Percentiles rank a stretch among this genome's conserved stretches.
phyloP scores from a whole-genome alignment of 2,113 vertebrate species.

The Atherinomorus stipes region DNA sequence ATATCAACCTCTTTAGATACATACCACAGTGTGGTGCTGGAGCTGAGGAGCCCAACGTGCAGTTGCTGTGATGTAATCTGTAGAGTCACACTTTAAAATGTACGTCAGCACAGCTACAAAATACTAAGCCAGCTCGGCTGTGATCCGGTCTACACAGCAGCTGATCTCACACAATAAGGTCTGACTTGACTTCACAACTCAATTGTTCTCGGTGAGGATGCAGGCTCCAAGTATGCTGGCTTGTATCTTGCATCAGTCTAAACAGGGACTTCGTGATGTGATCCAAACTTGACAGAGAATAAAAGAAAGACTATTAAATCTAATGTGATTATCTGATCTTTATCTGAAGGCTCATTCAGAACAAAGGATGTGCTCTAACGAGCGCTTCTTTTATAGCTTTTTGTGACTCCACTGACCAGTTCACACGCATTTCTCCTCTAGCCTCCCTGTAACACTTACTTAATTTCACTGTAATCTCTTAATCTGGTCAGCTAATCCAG shows the following conservation, averaged over 20 bases:
- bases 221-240: constrained; percentile 6
- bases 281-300: constrained; percentile 1
- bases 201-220: constrained; percentile 6
- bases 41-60: constrained; percentile 8
- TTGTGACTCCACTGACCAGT: constrained; percentile 27
- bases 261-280: constrained; percentile 14
- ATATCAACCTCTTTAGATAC: neutral
- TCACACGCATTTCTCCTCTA: constrained; percentile 52
- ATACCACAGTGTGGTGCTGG: constrained; percentile 25
- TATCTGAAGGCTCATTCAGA: constrained; percentile 9
- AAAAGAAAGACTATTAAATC: constrained; percentile 8
- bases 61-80: neutral
- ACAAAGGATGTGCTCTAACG: constrained; percentile 4
- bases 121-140: constrained; percentile 1
- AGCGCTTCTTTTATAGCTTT: constrained; percentile 23
- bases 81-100: constrained; percentile 24
- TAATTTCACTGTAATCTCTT: constrained; percentile 83
- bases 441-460: constrained; percentile 62
- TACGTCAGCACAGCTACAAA: constrained; percentile 8
- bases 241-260: constrained; percentile 4
- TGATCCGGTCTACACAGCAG: constrained; percentile 29
- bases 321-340: constrained; percentile 20
- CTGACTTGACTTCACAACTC: constrained; percentile 17
- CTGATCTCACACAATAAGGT: constrained; percentile 45
- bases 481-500: constrained; percentile 82